phyloP scores from a whole-genome alignment of 2,113 vertebrate genomes.

The Aspiorhynchus laticeps region DNA sequence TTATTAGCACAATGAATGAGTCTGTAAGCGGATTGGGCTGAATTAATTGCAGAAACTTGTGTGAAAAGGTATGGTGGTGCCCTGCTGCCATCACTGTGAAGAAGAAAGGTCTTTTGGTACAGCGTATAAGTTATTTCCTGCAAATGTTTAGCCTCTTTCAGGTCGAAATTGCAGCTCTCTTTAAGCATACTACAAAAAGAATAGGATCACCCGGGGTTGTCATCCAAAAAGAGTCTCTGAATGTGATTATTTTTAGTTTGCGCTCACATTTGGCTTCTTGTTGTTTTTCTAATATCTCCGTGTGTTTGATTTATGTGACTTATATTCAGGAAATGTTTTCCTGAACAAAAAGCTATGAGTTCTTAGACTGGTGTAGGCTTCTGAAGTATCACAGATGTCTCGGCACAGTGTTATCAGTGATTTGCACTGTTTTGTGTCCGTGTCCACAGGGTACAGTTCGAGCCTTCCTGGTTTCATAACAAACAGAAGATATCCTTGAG shows the following conservation, averaged over 20 bases:
- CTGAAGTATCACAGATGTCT: neutral
- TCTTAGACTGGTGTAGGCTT: neutral
- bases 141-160: neutral
- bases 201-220: constrained; percentile 33
- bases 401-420: neutral
- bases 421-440: neutral
- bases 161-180: neutral
- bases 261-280: constrained; percentile 2
- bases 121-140: constrained; percentile 30
- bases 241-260: constrained; percentile 1
- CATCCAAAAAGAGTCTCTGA: neutral
- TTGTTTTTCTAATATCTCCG: constrained; percentile 5
- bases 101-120: neutral
- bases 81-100: neutral
- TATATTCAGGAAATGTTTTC: constrained; percentile 22
- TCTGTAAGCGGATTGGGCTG: neutral
- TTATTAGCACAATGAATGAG: neutral
- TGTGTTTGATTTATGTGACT: constrained; percentile 30
- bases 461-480: neutral
- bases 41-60: neutral
- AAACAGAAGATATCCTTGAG: constrained; percentile 4
- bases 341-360: neutral
- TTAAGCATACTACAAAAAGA: neutral
- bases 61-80: neutral
- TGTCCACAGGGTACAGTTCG: constrained; percentile 5